These are phyloP conservation scores for Carposina sasakii DNA, from an alignment of 1,140 invertebrate species.

Conservation along the genomic window DNA sequence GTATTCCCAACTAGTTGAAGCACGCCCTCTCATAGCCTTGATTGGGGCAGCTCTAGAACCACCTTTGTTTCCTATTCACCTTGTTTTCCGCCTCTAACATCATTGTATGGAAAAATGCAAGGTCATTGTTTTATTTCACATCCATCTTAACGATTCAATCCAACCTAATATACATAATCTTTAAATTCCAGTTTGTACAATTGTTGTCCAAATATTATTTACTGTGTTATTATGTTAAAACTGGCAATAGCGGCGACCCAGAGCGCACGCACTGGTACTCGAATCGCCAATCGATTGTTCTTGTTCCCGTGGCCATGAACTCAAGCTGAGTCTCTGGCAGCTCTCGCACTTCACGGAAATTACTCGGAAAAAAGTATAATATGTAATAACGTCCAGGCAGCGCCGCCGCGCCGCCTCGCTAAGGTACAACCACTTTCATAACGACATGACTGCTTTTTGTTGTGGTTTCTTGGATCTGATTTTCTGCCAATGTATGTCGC, in stretches of 20 bases:
- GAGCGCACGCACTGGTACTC: conserved; percentile 25
- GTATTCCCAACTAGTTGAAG: too few relatives aligned
- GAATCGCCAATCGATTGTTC: conserved; percentile 59
- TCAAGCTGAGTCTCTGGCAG: conserved; percentile 34
- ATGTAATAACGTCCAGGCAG: too few relatives aligned
- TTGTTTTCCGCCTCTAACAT: too few relatives aligned
- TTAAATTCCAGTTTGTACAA: too few relatives aligned
- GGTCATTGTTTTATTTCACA: too few relatives aligned
- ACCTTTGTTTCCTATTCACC: conserved; percentile 6
- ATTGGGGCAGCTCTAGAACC: conserved; percentile 10
- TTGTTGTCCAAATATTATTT: too few relatives aligned
- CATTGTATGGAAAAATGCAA: too few relatives aligned
- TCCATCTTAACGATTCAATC: too few relatives aligned
- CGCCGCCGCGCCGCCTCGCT: too few relatives aligned
- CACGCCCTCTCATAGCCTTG: conserved; percentile 5
- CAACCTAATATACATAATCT: too few relatives aligned
- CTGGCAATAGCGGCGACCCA: conserved; percentile 15
- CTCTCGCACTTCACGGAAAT: conserved; percentile 37
- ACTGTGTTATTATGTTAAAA: too few relatives aligned
- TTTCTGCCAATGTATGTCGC: conserved; percentile 1
- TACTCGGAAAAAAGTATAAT: conserved; percentile 17
- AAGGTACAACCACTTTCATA: conserved; percentile 5
- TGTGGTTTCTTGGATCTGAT: background rate
- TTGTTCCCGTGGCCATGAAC: conserved; percentile 62
- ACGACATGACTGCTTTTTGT: conserved; percentile 6